These are phyloP conservation scores for Melanotaenia trifasciata DNA, from an alignment of 2,797 vertebrate species.

Conservation along the genomic window DNA sequence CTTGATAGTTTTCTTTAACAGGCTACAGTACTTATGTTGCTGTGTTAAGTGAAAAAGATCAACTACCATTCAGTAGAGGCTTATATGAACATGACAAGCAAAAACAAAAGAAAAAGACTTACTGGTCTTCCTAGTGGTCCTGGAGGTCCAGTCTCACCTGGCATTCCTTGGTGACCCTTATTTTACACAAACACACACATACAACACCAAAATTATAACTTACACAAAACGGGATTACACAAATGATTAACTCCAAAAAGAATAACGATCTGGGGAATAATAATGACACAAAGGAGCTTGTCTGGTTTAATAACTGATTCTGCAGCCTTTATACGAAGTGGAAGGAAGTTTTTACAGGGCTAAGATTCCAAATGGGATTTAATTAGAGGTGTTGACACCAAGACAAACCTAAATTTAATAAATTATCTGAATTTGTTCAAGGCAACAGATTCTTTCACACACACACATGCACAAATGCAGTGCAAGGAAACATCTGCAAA, in stretches of 20 bases:
- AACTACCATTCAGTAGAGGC: neutral
- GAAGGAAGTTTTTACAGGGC: neutral
- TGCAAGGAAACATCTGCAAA: constrained; percentile 47
- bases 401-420: constrained; percentile 10
- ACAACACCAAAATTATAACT: constrained; percentile 10
- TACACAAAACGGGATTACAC: neutral
- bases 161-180: constrained; percentile 92
- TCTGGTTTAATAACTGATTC: neutral
- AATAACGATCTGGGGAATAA: neutral
- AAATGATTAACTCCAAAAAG: neutral
- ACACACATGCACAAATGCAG: neutral
- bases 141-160: constrained; percentile 87
- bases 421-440: constrained; percentile 11
- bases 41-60: neutral
- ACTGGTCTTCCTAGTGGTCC: constrained; percentile 92
- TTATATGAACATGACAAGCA: constrained; percentile 1
- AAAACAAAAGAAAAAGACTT: constrained; percentile 71
- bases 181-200: constrained; percentile 38
- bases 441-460: constrained; percentile 16
- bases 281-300: neutral
- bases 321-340: neutral
- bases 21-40: neutral
- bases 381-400: constrained; percentile 18
- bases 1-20: constrained; percentile 6
- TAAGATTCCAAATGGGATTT: constrained; percentile 15